These are phyloP conservation scores for Eupleurogrammus muticus DNA, from an alignment of 2,797 vertebrate genomes.

Conservation along the genomic window DNA sequence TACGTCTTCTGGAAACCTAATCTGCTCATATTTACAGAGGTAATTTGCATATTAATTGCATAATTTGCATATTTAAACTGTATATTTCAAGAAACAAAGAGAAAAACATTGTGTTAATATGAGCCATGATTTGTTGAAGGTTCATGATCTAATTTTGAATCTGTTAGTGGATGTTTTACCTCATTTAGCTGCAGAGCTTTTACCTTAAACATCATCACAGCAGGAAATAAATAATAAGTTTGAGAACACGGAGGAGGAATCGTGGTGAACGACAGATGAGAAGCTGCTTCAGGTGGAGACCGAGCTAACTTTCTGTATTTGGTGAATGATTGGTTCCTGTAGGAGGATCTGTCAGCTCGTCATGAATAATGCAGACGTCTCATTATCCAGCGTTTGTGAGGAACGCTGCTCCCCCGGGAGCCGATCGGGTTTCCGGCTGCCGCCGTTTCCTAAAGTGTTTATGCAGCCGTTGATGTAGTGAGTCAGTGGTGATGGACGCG, in stretches of 20 bases:
- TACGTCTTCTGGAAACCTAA: too few relatives aligned
- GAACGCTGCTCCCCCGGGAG: constrained; percentile 52
- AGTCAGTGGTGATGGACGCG: constrained; percentile 55
- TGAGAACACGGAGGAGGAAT: constrained; percentile 41
- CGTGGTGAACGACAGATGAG: constrained; percentile 60
- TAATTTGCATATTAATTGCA: too few relatives aligned
- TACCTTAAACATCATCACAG: constrained; percentile 54
- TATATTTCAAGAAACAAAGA: too few relatives aligned
- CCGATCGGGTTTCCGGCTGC: constrained; percentile 49
- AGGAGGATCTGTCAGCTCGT: constrained; percentile 66
- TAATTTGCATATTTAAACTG: too few relatives aligned
- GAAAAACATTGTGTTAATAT: too few relatives aligned
- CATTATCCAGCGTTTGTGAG: constrained; percentile 73
- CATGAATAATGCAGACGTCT: constrained; percentile 78
- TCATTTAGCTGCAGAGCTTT: constrained; percentile 38
- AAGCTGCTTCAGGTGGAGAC: constrained; percentile 58
- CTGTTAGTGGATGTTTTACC: too few relatives aligned
- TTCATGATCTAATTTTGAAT: background rate
- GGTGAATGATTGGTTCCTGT: constrained; percentile 70
- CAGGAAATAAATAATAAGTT: constrained; percentile 56
- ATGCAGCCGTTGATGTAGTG: constrained; percentile 53
- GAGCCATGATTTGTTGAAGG: background rate
- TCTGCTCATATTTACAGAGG: too few relatives aligned
- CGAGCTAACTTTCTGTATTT: constrained; percentile 63
- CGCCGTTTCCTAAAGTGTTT: constrained; percentile 56